Base-by-base conservation (phyloP, 2,113 vertebrate genomes). In the Junco hyemalis region DNA sequence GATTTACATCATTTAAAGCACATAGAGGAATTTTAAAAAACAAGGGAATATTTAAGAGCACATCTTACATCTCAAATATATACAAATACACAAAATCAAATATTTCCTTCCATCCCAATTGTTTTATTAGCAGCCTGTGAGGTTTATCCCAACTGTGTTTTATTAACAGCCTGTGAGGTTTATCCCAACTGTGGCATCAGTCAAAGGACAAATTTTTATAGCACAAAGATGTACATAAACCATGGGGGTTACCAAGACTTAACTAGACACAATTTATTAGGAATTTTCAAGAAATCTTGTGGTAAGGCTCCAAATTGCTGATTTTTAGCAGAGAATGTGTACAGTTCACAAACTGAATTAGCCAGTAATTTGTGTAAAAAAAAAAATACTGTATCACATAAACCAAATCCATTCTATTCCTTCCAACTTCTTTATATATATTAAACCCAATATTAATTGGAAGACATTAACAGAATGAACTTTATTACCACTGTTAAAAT, bases 31-130 rank as follows among this genome's bases (percentile, higher is more conserved):
- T 64, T 92, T 48, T 1, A 22, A 71, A 83, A 76, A 83, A 17
- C 1, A 40, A 79, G 28, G 2, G 0, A 71, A 7, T 61, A 66
- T 48, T 76, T 76, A 79, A 77, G 23, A 36, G 40, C 26, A 80
- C 89, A 93, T 73, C 6, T 50, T 14, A 5, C 60, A 70, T 40
- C 14, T 65, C 51, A 29, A 69, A 56, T 25, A 72, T 8, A 56
- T 8, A 70, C 7, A 74, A 77, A 68, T 20, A 77, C 3, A 51
- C 7, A 78, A 72, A 70, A 89, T 7, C 7, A 94, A 76, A 74
- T 40, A 45, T 6, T n/a, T 22, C 7, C 8, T 12, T 24, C 1
- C 31, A 0, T 1, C 24, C 12, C 1, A 1, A 22, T 0, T 54
- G 44, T 65, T 91, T 79, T 21, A 65, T 54, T 59, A 90, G 66